Percentiles rank a stretch among this genome's conserved stretches.
Evolutionary conservation across 2,797 vertebrate genomes (phyloP).

Genomic region (Syncerus caffer): DNA sequence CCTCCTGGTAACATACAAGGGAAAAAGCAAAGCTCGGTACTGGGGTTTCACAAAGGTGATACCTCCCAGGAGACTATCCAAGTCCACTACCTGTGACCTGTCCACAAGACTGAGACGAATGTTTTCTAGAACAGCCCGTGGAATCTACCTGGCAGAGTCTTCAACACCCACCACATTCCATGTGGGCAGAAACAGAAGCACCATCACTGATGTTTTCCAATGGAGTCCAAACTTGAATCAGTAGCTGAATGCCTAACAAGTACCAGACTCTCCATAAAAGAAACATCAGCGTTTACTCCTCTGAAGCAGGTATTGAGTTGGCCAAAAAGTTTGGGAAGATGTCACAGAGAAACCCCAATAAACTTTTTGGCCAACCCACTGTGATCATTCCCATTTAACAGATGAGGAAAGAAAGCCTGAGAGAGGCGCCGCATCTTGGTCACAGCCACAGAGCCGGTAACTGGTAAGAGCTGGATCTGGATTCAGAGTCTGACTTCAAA

Average conservation of each 20-base stretch:
- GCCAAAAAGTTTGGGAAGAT: neutral
- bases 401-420: neutral
- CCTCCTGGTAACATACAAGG: neutral
- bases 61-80: rapidly evolving
- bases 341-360: neutral
- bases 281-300: neutral
- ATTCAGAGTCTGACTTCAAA: neutral
- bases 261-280: neutral
- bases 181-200: neutral
- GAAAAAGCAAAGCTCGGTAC: rapidly evolving
- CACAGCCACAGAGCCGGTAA: neutral
- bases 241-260: neutral
- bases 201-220: rapidly evolving
- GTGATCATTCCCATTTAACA: neutral
- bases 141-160: neutral
- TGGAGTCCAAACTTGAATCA: neutral
- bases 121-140: rapidly evolving
- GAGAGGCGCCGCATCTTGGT: rapidly evolving
- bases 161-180: neutral
- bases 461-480: neutral
- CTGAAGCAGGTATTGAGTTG: neutral
- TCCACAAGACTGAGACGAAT: neutral
- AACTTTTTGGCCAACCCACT: neutral
- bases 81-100: neutral
- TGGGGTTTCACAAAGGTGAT: neutral